A percentile compares a stretch with the other conserved stretches of the same genome.
These are phyloP conservation scores for Thereva unica DNA, from an alignment of 2,888 invertebrate genomes.

Conservation along the genomic window DNA sequence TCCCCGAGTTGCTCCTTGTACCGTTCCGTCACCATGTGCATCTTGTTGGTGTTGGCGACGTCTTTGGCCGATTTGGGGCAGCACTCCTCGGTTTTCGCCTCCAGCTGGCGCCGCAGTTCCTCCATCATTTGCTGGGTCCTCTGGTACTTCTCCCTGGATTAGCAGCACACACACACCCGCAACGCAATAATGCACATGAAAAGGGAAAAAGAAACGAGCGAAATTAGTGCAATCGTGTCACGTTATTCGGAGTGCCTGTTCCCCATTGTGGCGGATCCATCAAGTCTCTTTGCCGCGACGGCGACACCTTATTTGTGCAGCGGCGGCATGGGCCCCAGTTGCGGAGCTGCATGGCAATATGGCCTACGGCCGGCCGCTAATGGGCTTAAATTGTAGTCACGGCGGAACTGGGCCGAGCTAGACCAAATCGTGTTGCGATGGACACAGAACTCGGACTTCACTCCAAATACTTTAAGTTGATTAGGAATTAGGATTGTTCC, in stretches of 20 bases:
- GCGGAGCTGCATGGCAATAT: background rate
- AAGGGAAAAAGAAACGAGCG: conserved; percentile 1
- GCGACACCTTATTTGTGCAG: conserved; percentile 9
- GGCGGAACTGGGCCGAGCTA: conserved; percentile 13
- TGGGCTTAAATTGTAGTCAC: conserved; percentile 25
- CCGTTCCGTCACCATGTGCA: conserved; percentile 36
- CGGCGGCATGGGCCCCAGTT: conserved; percentile 1
- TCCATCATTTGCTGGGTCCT: conserved; percentile 39
- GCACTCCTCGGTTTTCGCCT: conserved; percentile 20
- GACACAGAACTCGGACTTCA: conserved; percentile 6
- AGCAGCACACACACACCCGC: too few relatives aligned
- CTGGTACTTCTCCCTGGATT: background rate
- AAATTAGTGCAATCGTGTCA: too few relatives aligned
- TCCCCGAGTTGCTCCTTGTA: conserved; percentile 41
- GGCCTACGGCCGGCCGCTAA: background rate
- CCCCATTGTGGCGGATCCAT: too few relatives aligned
- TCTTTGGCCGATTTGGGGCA: background rate
- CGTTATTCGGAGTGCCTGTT: too few relatives aligned
- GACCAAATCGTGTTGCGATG: conserved; percentile 13
- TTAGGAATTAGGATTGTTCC: conserved; percentile 8
- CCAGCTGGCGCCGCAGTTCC: conserved; percentile 38
- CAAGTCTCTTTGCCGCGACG: too few relatives aligned
- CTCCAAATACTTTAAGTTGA: conserved; percentile 40
- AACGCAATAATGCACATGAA: too few relatives aligned
- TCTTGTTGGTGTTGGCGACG: background rate